Conservation (phyloP, 2,797 vertebrate genomes). For the Acanthornis magna region DNA sequence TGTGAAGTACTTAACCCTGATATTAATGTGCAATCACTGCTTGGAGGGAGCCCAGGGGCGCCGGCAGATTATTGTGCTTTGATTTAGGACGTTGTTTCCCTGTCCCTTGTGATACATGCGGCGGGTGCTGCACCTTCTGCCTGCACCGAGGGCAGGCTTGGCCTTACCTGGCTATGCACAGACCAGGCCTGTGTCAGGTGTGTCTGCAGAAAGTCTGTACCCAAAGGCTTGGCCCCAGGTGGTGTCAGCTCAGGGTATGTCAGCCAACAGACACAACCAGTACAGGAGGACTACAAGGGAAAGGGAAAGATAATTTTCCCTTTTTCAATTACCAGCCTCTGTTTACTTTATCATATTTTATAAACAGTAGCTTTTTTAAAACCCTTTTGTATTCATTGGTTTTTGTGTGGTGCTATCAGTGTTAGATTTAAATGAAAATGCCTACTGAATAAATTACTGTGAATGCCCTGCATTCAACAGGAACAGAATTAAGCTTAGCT, state of each 20-base stretch:
- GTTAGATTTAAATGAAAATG: constrained; percentile 41
- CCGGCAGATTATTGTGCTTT: neutral
- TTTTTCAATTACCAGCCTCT: neutral
- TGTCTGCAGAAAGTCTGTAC: neutral
- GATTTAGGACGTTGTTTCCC: rapidly evolving
- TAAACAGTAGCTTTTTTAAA: neutral
- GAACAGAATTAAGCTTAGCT: constrained; percentile 46
- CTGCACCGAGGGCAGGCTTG: neutral
- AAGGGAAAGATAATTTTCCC: neutral
- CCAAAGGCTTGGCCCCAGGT: neutral
- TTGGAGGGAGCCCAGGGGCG: neutral
- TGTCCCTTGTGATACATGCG: rapidly evolving
- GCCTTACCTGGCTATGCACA: neutral
- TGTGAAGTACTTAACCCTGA: neutral
- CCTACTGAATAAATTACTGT: constrained; percentile 8
- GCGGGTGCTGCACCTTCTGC: neutral
- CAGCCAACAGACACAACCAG: neutral
- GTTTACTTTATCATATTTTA: neutral
- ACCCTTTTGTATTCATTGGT: neutral
- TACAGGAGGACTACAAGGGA: neutral
- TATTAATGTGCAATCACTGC: neutral
- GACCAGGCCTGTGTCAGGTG: neutral
- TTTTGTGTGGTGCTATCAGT: neutral
- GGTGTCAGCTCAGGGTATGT: neutral
- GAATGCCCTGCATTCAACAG: neutral